These are phyloP conservation scores for Miichthys miiuy DNA, from an alignment of 2,797 vertebrate species.

Conservation along the genomic window DNA sequence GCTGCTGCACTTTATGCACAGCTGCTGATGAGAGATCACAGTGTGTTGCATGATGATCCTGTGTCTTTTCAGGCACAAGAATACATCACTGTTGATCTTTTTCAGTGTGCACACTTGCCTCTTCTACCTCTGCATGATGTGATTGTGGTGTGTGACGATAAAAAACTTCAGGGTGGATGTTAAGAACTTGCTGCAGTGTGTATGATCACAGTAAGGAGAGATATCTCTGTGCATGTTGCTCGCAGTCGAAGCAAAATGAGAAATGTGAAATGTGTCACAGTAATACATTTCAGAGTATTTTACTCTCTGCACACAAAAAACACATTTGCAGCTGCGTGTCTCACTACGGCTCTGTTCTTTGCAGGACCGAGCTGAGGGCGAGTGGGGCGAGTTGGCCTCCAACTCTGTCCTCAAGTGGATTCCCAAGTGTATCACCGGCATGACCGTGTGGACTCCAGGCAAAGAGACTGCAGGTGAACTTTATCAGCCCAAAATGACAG, in stretches of 20 bases:
- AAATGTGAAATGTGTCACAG: background rate
- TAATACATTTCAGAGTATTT: background rate
- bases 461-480: constrained; percentile 51
- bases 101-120: background rate
- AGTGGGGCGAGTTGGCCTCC: constrained; percentile 56
- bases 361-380: constrained; percentile 63
- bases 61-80: constrained; percentile 7
- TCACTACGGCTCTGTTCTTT: background rate
- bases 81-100: background rate
- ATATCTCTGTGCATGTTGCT: background rate
- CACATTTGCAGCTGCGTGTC: background rate
- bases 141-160: background rate
- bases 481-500: background rate
- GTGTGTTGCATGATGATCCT: constrained; percentile 35
- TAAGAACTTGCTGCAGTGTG: background rate
- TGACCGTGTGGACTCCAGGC: constrained; percentile 32
- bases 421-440: constrained; percentile 64
- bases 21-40: background rate
- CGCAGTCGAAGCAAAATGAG: background rate
- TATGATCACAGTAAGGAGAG: background rate
- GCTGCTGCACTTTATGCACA: constrained; percentile 13
- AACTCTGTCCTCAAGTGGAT: constrained; percentile 72
- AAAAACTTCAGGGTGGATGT: constrained; percentile 3
- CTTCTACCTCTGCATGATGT: constrained; percentile 13
- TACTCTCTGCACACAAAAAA: background rate